phyloP scores from a whole-genome alignment of 2,797 vertebrate genomes.

The Eremophila alpestris region DNA sequence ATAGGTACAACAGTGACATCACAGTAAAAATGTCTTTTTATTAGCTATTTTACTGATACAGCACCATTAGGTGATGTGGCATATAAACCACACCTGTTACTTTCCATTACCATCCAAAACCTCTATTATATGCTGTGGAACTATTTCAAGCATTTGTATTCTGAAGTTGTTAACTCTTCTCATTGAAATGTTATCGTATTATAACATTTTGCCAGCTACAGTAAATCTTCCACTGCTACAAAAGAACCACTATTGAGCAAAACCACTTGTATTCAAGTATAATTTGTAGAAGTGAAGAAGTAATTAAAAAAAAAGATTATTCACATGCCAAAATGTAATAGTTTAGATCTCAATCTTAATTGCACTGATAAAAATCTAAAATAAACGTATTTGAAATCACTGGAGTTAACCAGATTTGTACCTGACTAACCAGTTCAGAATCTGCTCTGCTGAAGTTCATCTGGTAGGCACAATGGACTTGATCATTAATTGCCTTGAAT shows the following conservation, averaged over 20 bases:
- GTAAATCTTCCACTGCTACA: not conserved
- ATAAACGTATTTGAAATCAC: not conserved
- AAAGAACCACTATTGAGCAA: slow-evolving; percentile 11
- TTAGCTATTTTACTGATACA: not conserved
- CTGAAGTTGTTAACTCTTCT: not conserved
- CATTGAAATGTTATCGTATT: not conserved
- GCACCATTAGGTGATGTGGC: not conserved
- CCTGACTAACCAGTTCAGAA: slow-evolving; percentile 12
- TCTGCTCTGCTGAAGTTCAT: not conserved
- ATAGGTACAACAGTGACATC: not conserved
- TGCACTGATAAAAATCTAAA: slow-evolving; percentile 39
- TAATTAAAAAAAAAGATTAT: not conserved
- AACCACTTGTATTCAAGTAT: not conserved
- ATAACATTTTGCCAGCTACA: not conserved
- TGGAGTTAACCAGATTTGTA: slow-evolving; percentile 19
- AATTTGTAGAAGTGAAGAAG: slow-evolving; percentile 19
- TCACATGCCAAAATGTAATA: slow-evolving; percentile 14
- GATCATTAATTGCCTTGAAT: not conserved
- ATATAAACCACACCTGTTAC: not conserved
- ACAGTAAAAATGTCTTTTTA: not conserved
- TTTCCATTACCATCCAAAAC: not conserved
- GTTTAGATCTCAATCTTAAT: slow-evolving; percentile 39
- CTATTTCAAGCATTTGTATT: not conserved
- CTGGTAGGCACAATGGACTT: not conserved
- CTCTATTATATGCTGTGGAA: not conserved